Evolutionary conservation across 2,888 invertebrate species (phyloP).

Genomic region (Drosophila melanosoma): DNA sequence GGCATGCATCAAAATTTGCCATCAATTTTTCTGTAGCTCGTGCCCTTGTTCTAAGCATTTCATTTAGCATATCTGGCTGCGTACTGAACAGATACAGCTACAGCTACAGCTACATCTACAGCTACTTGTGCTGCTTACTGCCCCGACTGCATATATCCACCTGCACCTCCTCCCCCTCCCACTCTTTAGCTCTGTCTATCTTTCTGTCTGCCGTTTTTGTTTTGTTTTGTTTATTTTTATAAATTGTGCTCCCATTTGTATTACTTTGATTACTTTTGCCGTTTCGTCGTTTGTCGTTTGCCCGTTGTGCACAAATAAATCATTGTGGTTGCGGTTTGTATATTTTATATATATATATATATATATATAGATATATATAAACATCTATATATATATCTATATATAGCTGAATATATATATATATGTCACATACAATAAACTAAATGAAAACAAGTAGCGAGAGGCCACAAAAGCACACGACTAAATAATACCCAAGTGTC

Average conservation of each 20-base stretch:
- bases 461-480: constrained; percentile 1
- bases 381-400: constrained; percentile 4
- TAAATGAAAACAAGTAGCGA: constrained; percentile 11
- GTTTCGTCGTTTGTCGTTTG: constrained; percentile 32
- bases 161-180: background rate
- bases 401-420: constrained; percentile 4
- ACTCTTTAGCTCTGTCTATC: background rate
- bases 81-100: constrained; percentile 12
- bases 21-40: constrained; percentile 60
- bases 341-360: constrained; percentile 12
- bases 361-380: background rate
- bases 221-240: constrained; percentile 64
- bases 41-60: constrained; percentile 51
- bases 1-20: constrained; percentile 78
- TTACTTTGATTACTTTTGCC: constrained; percentile 75
- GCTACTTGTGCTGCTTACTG: constrained; percentile 29
- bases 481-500: constrained; percentile 8
- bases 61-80: constrained; percentile 26
- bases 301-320: constrained; percentile 66
- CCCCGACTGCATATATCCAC: background rate
- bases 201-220: constrained; percentile 1
- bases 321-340: constrained; percentile 59
- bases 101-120: background rate
- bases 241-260: constrained; percentile 72
- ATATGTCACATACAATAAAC: constrained; percentile 1